phyloP scores from a whole-genome alignment of 2,888 invertebrate species.

The Lepidochrysops patricia region DNA sequence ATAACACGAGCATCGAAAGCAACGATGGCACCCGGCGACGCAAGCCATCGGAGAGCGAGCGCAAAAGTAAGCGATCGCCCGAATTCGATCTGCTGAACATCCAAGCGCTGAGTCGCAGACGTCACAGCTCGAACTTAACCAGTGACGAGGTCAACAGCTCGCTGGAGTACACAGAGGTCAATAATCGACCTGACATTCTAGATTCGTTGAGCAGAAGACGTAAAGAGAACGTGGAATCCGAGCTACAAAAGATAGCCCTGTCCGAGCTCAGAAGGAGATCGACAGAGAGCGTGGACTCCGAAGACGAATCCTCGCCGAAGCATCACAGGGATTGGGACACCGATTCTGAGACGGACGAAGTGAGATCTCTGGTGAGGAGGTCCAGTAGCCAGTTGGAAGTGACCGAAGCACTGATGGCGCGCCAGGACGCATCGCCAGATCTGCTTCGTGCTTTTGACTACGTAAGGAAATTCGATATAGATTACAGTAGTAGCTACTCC shows the following conservation, averaged over 20 bases:
- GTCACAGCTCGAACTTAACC: slow-evolving; percentile 65
- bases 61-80: slow-evolving; percentile 61
- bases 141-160: slow-evolving; percentile 69
- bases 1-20: slow-evolving; percentile 66
- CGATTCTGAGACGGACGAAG: slow-evolving; percentile 80
- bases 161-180: slow-evolving; percentile 63
- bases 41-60: slow-evolving; percentile 52
- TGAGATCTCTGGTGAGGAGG: slow-evolving; percentile 76
- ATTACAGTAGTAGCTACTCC: slow-evolving; percentile 48
- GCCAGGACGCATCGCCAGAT: slow-evolving; percentile 62
- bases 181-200: slow-evolving; percentile 63
- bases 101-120: slow-evolving; percentile 55
- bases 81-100: slow-evolving; percentile 63
- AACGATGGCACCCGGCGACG: slow-evolving; percentile 56
- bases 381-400: slow-evolving; percentile 77
- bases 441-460: slow-evolving; percentile 66
- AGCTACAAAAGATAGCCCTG: slow-evolving; percentile 55
- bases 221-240: slow-evolving; percentile 46
- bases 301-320: slow-evolving; percentile 53
- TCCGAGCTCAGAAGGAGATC: slow-evolving; percentile 59
- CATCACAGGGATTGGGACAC: slow-evolving; percentile 59
- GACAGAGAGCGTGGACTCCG: slow-evolving; percentile 59
- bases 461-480: slow-evolving; percentile 67
- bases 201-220: slow-evolving; percentile 57
- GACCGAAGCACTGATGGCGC: slow-evolving; percentile 74